Base-by-base conservation (phyloP, 92 coral and sea anemone genomes). In the Epizoanthus ramosus region DNA sequence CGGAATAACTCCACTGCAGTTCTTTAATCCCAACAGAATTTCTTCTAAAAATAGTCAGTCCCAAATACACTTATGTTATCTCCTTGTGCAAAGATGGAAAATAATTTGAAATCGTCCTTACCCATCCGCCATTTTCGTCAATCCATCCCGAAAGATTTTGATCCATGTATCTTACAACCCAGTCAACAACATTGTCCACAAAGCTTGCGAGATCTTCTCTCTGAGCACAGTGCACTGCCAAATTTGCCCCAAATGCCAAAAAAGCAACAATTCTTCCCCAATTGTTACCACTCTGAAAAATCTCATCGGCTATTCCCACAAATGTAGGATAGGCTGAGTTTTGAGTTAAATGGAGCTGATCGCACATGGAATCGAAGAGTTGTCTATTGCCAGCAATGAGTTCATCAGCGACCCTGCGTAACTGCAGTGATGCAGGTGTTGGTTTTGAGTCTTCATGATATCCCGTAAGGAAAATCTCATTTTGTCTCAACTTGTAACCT, bases 261-360 rank as follows among this genome's bases (percentile, higher is more conserved):
- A 97, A 97, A 21, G 99, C 99, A n/a, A 97, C 99, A 77, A 97
- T 90, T 47, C 99, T 91, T 3, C 99, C 99, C 99, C 99, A 97
- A 79, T 97, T 97, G 85, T 90, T 92, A 13, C 99, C 99, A 57
- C 90, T 92, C 79, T 92, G 97, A 79, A 97, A 97, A 61, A 97
- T 90, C 71, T 97, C 98, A 70, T 97, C 97, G 5, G 99, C 95
- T 57, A 97, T 97, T 66, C 99, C 99, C 33, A 94, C 91, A 83
- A 97, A 97, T 7, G 95, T 97, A 13, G 93, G 87, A 58, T 97
- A 93, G 0, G 98, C 93, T 24, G 95, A 82, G 65, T 90, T 89
- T 15, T 89, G 89, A 22, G 98, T 97, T 8, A 97, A 89, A 41
- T 94, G 98, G 70, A 97, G 94, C 63, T 94, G 99, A 73, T 97